Evolutionary conservation across 35 echinoderm and acorn worm species (phyloP).

Genomic region (Eucidaris tribuloides): DNA sequence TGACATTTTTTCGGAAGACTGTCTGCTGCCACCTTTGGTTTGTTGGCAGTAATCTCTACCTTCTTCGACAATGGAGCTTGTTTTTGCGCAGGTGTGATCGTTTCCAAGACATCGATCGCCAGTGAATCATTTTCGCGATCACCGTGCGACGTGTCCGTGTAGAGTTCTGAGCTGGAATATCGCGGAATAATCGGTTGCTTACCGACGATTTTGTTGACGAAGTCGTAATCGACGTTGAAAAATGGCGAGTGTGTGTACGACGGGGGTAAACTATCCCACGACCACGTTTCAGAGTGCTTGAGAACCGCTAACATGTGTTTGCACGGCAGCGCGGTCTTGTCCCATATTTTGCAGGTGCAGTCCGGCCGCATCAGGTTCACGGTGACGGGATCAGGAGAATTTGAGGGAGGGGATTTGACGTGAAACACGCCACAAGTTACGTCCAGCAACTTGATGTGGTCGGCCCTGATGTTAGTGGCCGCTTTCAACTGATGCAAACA

Average conservation of each 20-base stretch:
- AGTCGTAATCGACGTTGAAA: constrained; percentile 8
- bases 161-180: neutral
- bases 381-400: neutral
- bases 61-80: too few species aligned
- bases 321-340: neutral
- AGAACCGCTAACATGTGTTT: constrained; percentile 1
- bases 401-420: neutral
- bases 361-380: constrained; percentile 17
- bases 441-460: neutral
- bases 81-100: too few species aligned
- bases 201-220: neutral
- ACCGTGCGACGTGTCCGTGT: too few species aligned
- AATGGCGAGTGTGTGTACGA: neutral
- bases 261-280: neutral
- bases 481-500: constrained; percentile 6
- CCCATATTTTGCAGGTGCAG: neutral
- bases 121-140: too few species aligned
- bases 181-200: neutral
- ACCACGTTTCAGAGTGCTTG: neutral
- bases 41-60: too few species aligned
- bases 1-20: neutral
- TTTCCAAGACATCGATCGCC: too few species aligned
- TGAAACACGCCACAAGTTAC: neutral
- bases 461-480: neutral
- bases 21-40: too few species aligned